Evolutionary conservation across 2,888 invertebrate species (phyloP).

Genomic region (Charanyca ferruginea): DNA sequence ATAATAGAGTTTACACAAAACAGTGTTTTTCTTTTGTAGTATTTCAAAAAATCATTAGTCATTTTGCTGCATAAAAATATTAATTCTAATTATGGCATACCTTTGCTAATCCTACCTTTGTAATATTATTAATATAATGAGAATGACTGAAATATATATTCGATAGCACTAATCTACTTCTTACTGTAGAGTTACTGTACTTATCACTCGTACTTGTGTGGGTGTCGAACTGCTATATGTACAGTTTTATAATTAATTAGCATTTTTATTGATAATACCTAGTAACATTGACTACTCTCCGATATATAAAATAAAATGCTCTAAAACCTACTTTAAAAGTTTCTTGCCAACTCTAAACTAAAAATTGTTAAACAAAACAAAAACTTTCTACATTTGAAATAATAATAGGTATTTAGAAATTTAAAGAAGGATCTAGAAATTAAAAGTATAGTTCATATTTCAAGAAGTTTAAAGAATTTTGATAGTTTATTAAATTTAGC

Average conservation of each 20-base stretch:
- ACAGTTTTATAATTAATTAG: conserved; percentile 66
- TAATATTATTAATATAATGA: conserved; percentile 6
- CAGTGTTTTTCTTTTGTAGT: no score
- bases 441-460: neutral
- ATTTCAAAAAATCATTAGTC: neutral
- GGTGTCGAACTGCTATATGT: conserved; percentile 76
- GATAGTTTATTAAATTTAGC: neutral
- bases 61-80: neutral
- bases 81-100: conserved; percentile 5
- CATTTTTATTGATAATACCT: conserved; percentile 29
- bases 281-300: conserved; percentile 36
- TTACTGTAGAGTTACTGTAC: conserved; percentile 42
- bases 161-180: conserved; percentile 20
- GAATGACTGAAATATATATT: conserved; percentile 13
- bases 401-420: neutral
- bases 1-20: no score
- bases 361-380: neutral
- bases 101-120: no score
- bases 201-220: conserved; percentile 83
- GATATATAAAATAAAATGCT: neutral
- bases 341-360: neutral
- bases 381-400: neutral
- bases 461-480: neutral
- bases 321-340: neutral
- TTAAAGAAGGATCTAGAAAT: neutral